phyloP scores from a whole-genome alignment of 1,140 invertebrate species.

The Heliothis subflexa region DNA sequence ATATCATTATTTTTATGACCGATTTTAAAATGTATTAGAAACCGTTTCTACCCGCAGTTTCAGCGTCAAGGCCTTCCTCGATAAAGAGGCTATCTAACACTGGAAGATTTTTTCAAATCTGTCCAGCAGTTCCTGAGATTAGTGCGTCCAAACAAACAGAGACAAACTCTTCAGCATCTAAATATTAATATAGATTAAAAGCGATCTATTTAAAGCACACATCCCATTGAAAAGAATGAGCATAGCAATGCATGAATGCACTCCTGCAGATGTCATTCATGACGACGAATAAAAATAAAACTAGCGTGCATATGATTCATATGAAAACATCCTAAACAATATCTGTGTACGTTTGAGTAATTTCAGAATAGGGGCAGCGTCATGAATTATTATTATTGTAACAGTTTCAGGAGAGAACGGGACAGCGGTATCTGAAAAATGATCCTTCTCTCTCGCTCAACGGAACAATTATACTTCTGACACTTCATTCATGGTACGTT shows the following conservation, averaged over 20 bases:
- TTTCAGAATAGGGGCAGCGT: slow-evolving; percentile 29
- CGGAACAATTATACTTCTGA: slow-evolving; percentile 38
- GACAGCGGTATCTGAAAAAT: not conserved
- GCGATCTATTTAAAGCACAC: not conserved
- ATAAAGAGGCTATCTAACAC: too few relatives aligned
- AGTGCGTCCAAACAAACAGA: too few relatives aligned
- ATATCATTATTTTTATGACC: too few relatives aligned
- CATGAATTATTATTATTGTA: slow-evolving; percentile 31
- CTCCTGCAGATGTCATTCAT: slow-evolving; percentile 13
- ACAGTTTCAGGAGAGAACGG: not conserved
- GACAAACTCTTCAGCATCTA: not conserved
- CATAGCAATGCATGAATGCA: not conserved
- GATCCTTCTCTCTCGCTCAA: not conserved
- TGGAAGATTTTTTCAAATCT: too few relatives aligned
- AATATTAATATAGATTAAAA: not conserved
- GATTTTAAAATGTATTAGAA: too few relatives aligned
- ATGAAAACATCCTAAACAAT: slow-evolving; percentile 34
- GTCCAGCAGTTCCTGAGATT: not conserved
- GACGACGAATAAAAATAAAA: slow-evolving; percentile 1
- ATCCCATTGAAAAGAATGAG: not conserved
- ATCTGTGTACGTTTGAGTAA: slow-evolving; percentile 20
- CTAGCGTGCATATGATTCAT: slow-evolving; percentile 1
- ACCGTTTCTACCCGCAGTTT: too few relatives aligned
- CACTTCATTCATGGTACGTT: slow-evolving; percentile 33
- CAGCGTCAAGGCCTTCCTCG: too few relatives aligned